Conservation (phyloP, 2,888 invertebrate species). For the Gandaritis pyraliata region DNA sequence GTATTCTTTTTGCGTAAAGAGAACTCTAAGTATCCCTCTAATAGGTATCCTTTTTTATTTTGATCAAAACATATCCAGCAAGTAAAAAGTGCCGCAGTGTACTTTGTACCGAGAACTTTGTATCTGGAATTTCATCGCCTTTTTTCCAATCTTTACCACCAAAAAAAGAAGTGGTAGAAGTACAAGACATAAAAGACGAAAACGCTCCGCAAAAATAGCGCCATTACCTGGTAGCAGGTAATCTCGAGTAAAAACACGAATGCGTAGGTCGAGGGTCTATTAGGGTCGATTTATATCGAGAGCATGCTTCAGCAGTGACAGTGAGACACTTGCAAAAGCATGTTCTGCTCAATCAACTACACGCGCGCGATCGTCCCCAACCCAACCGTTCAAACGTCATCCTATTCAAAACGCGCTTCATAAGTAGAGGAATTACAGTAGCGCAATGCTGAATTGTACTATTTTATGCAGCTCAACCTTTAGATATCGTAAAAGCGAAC, state of each 20-base stretch:
- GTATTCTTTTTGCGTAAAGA: too few relatives aligned
- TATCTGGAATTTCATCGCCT: too few relatives aligned
- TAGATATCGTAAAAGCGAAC: slow-evolving; percentile 4
- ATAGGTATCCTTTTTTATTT: too few relatives aligned
- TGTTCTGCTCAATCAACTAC: neutral
- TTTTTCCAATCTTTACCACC: too few relatives aligned
- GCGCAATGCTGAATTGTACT: slow-evolving; percentile 2
- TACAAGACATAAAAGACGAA: slow-evolving; percentile 7
- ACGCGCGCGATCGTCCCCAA: neutral
- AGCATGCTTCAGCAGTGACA: slow-evolving; percentile 4
- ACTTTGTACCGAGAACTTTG: too few relatives aligned
- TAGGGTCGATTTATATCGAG: slow-evolving; percentile 1
- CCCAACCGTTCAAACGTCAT: too few relatives aligned
- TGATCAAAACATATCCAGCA: too few relatives aligned
- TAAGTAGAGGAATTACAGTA: neutral
- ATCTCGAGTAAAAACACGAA: slow-evolving; percentile 15
- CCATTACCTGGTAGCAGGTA: slow-evolving; percentile 15
- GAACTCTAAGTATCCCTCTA: too few relatives aligned
- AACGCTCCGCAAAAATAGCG: slow-evolving; percentile 7
- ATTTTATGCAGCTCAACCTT: neutral
- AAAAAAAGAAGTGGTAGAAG: neutral
- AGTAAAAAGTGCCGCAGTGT: too few relatives aligned
- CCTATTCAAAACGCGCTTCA: neutral
- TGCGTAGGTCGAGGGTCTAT: slow-evolving; percentile 10
- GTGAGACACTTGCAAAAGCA: neutral